Evolutionary conservation across 2,113 vertebrate species (phyloP).

Genomic region (Anoura caudifer): DNA sequence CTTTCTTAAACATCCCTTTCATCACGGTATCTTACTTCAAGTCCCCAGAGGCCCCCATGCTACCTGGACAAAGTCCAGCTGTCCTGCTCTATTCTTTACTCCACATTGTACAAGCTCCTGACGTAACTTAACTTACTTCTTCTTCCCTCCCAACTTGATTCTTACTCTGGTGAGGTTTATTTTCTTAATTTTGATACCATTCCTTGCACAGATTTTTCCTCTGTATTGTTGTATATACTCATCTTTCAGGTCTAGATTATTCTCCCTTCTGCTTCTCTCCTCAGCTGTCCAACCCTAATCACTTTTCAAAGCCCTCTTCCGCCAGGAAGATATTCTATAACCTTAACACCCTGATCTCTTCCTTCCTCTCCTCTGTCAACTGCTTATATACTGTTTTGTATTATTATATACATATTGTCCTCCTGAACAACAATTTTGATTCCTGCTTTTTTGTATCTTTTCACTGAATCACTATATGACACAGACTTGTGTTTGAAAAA

Average conservation of each 20-base stretch:
- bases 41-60: not conserved
- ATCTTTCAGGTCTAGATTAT: not conserved
- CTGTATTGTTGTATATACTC: not conserved
- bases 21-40: not conserved
- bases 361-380: not conserved
- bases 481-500: not conserved
- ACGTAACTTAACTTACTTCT: not conserved
- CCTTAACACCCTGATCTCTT: not conserved
- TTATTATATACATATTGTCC: not conserved
- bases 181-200: not conserved
- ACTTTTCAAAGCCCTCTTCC: not conserved
- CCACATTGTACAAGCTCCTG: not conserved
- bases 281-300: not conserved
- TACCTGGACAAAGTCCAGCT: not conserved
- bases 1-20: not conserved
- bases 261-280: not conserved
- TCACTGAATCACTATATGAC: not conserved
- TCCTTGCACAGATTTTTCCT: not conserved
- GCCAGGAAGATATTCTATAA: not conserved
- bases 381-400: not conserved
- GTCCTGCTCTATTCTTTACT: not conserved
- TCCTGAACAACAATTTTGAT: not conserved
- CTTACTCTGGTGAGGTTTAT: not conserved
- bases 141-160: not conserved
- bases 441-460: not conserved